Base-by-base conservation (phyloP, 2,797 vertebrate genomes). In the Nannoperca obscura region DNA sequence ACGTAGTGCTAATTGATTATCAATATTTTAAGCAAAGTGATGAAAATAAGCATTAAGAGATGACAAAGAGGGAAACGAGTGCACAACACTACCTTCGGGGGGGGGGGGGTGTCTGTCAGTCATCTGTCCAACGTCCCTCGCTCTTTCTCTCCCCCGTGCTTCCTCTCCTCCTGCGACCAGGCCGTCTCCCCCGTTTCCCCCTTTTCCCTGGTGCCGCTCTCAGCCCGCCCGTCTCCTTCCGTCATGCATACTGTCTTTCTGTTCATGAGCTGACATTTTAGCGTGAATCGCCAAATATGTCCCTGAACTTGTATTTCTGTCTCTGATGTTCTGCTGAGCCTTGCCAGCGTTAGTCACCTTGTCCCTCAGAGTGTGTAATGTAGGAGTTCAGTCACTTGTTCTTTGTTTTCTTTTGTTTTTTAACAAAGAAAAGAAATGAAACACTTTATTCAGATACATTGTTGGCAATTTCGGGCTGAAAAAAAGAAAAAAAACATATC, bases 11-110 rank as follows among this genome's bases (percentile, higher is more conserved):
- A 99, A 99, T 98, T 98, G 97, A 98, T 99, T 97, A 99, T 99
- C 97, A 99, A 98, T 99, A 99, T 98, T 98, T 99, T 97, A 99
- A 97, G 97, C 97, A 97, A 98, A 98, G 97, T 96, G 97, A 97
- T 97, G 96, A 98, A 98, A 99, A 98, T 97, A 96, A 97, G 97
- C 96, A 97, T 98, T 97, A 97, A 97, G 97, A 96, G 97, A 97
- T 95, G 96, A 92, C 91, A 90, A 89, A 64, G 78, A 78, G 79
- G 68, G 84, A 74, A 54, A 82, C 80, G 82, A 81, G 76, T 12
- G 71, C 50, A 64, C 68, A 53, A 20, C 71, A 15, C 71, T 81
- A 36, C 85, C 90, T 91, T 87, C 13, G 15, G 50, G 84, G 74
- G 64, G 81, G 71, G 52, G 78, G 24, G 24, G 24, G 24, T n/a